A percentile compares a stretch with the other conserved stretches of the same genome.
Evolutionary conservation across 2,797 vertebrate genomes (phyloP).

Genomic region (Sebastes kiyomatsui): DNA sequence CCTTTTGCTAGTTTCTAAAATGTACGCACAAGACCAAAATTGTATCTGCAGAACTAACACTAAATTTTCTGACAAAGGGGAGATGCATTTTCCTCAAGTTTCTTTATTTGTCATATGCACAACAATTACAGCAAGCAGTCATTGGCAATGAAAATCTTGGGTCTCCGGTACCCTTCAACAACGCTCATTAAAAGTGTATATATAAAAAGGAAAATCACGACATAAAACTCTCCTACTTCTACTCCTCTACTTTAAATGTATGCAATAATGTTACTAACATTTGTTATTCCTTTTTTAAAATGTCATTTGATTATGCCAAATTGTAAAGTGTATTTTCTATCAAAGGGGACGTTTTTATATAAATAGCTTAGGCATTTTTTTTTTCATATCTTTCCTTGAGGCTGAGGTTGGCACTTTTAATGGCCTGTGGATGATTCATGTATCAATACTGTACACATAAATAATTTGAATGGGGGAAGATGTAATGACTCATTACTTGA

Average conservation of each 20-base stretch:
- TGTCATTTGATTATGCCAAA: slow-evolving; percentile 47
- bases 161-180: too few species aligned
- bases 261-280: slow-evolving; percentile 67
- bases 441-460: slow-evolving; percentile 29
- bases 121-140: too few species aligned
- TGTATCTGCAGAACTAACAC: slow-evolving; percentile 50
- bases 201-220: too few species aligned
- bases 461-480: slow-evolving; percentile 44
- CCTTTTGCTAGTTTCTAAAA: background rate
- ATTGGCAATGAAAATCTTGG: too few species aligned
- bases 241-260: slow-evolving; percentile 36
- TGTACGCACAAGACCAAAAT: slow-evolving; percentile 31
- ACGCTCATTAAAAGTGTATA: too few species aligned
- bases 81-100: slow-evolving; percentile 13
- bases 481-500: slow-evolving; percentile 49
- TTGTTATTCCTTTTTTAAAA: slow-evolving; percentile 24
- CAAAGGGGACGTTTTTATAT: slow-evolving; percentile 22
- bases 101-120: background rate
- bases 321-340: slow-evolving; percentile 52
- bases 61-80: slow-evolving; percentile 31
- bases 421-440: slow-evolving; percentile 51
- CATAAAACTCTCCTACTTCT: too few species aligned
- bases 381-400: slow-evolving; percentile 10
- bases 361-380: background rate
- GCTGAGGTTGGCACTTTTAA: slow-evolving; percentile 13